phyloP scores from a whole-genome alignment of 2,797 vertebrate species.

The Pseudopleuronectes americanus region DNA sequence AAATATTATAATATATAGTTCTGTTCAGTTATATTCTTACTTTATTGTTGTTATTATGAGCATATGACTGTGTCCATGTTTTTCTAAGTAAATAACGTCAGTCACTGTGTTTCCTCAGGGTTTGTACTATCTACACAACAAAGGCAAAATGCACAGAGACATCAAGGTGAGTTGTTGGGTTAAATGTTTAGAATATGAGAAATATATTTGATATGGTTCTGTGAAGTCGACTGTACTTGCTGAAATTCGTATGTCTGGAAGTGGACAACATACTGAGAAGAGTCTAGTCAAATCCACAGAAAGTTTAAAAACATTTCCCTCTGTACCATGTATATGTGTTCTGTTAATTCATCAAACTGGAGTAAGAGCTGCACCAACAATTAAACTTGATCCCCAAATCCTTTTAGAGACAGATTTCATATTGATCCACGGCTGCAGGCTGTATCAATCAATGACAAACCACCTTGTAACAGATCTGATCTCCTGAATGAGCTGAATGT shows the following conservation, averaged over 20 bases:
- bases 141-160: conserved; percentile 99
- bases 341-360: background rate
- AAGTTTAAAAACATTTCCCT: no score
- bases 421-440: no score
- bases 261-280: no score
- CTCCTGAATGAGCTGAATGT: background rate
- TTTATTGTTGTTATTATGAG: background rate
- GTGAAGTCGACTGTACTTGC: no score
- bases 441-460: conserved; percentile 3
- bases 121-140: conserved; percentile 96
- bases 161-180: conserved; percentile 90
- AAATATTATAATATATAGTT: background rate
- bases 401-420: background rate
- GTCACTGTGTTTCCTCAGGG: conserved; percentile 82
- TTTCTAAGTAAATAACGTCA: background rate
- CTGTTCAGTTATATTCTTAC: no score
- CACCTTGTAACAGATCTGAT: background rate
- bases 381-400: no score
- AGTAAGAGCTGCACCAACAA: background rate
- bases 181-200: background rate
- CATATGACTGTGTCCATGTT: background rate
- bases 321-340: background rate
- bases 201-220: background rate
- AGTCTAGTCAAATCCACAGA: no score
- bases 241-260: background rate